Evolutionary conservation across 2,113 vertebrate genomes (phyloP).

Genomic region (Andinoacara biseriatus): DNA sequence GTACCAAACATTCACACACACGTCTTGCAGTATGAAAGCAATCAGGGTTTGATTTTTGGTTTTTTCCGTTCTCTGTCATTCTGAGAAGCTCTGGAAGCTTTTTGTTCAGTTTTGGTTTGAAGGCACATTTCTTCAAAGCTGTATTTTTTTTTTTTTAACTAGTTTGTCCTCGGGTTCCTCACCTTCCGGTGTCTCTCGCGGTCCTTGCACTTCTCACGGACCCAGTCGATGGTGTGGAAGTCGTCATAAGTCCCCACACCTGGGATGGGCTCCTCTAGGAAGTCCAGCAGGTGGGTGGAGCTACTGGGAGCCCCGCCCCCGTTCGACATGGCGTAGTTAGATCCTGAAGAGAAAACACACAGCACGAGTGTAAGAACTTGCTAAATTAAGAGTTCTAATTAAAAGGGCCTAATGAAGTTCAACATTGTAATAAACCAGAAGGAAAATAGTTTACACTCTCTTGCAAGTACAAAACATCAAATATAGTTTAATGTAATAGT

Average conservation of each 20-base stretch:
- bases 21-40: background rate
- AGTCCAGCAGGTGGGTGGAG: slow-evolving; percentile 94
- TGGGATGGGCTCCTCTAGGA: slow-evolving; percentile 97
- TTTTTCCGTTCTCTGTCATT: too few species aligned
- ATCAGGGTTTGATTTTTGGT: too few species aligned
- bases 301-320: slow-evolving; percentile 92
- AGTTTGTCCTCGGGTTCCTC: background rate
- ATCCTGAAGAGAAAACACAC: slow-evolving; percentile 76
- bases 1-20: too few species aligned
- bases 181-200: slow-evolving; percentile 96
- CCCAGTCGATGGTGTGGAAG: slow-evolving; percentile 99
- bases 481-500: too few species aligned
- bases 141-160: background rate
- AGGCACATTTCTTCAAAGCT: accelerated
- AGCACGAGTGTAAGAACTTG: background rate
- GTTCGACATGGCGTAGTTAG: slow-evolving; percentile 97
- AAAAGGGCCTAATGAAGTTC: background rate
- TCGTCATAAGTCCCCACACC: slow-evolving; percentile 98
- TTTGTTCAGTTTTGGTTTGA: too few species aligned
- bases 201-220: slow-evolving; percentile 98
- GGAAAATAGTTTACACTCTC: background rate
- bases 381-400: background rate
- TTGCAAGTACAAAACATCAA: too few species aligned
- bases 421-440: background rate
- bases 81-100: too few species aligned